Evolutionary conservation across 2,888 invertebrate genomes (phyloP).

Genomic region (Neocrepidodera transversa): DNA sequence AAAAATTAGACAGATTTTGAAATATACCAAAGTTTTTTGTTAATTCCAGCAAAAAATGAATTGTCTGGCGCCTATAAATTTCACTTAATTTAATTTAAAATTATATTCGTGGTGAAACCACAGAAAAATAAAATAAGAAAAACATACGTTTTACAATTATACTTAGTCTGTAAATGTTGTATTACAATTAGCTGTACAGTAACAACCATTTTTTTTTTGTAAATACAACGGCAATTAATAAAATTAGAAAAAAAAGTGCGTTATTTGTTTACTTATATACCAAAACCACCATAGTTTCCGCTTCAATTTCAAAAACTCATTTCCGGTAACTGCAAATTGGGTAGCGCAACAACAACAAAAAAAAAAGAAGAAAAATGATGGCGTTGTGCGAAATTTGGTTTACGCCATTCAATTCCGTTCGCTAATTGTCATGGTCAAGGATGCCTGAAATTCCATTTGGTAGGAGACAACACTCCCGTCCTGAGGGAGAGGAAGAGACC

Average conservation of each 20-base stretch:
- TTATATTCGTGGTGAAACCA: too few relatives aligned
- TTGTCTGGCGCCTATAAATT: too few relatives aligned
- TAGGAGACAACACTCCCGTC: constrained; percentile 19
- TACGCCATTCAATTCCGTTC: constrained; percentile 17
- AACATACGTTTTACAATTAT: too few relatives aligned
- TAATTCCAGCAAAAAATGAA: too few relatives aligned
- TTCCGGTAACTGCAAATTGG: constrained; percentile 27
- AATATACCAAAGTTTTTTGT: too few relatives aligned
- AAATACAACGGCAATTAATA: neutral
- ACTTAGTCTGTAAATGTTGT: too few relatives aligned
- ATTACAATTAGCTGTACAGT: too few relatives aligned
- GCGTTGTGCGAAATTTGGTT: constrained; percentile 20
- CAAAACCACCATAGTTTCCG: neutral
- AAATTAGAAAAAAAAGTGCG: constrained; percentile 1
- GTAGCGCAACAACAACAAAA: constrained; percentile 13
- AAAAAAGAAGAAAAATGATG: constrained; percentile 15
- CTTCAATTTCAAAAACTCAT: constrained; percentile 26
- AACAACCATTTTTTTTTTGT: too few relatives aligned
- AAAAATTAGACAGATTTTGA: too few relatives aligned
- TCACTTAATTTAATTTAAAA: too few relatives aligned
- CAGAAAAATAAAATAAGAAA: too few relatives aligned
- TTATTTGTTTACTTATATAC: neutral
- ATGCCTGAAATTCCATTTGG: constrained; percentile 25
- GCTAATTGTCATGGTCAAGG: constrained; percentile 27
- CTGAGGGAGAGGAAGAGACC: neutral